phyloP scores from a whole-genome alignment of 1,140 invertebrate genomes.

The Arion vulgaris region DNA sequence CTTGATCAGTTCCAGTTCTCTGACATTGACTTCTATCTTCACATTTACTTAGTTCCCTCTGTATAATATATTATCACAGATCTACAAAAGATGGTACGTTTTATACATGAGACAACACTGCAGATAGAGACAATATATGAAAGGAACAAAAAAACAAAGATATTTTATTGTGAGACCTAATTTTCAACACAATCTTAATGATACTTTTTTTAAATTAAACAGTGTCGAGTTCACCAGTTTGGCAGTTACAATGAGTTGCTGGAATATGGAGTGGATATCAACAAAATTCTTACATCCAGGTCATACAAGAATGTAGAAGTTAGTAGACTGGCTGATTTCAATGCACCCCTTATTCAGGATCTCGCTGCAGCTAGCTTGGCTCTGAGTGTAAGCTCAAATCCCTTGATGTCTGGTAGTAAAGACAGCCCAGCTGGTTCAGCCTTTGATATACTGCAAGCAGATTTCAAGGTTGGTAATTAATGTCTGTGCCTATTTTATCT shows the following conservation, averaged over 20 bases:
- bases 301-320: slow-evolving; percentile 47
- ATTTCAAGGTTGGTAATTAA: slow-evolving; percentile 42
- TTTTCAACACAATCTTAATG: neutral
- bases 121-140: no score
- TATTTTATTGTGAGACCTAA: no score
- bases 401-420: slow-evolving; percentile 37
- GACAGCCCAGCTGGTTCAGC: slow-evolving; percentile 46
- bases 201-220: neutral
- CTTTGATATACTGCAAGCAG: slow-evolving; percentile 48
- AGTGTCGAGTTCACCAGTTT: slow-evolving; percentile 40
- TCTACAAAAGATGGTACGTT: no score
- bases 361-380: slow-evolving; percentile 30
- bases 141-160: no score
- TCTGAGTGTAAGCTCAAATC: slow-evolving; percentile 28
- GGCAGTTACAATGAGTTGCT: slow-evolving; percentile 45
- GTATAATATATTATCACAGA: no score
- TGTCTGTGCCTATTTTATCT: neutral
- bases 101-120: no score
- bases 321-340: slow-evolving; percentile 31
- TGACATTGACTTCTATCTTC: no score
- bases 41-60: no score
- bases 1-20: no score
- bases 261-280: slow-evolving; percentile 41
- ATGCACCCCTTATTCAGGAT: slow-evolving; percentile 46
- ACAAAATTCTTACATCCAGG: slow-evolving; percentile 42